Evolutionary conservation across 2,113 vertebrate species (phyloP), one percentile per base, ranked within the genome.

Genomic region (Potamarius usumacintae): DNA sequence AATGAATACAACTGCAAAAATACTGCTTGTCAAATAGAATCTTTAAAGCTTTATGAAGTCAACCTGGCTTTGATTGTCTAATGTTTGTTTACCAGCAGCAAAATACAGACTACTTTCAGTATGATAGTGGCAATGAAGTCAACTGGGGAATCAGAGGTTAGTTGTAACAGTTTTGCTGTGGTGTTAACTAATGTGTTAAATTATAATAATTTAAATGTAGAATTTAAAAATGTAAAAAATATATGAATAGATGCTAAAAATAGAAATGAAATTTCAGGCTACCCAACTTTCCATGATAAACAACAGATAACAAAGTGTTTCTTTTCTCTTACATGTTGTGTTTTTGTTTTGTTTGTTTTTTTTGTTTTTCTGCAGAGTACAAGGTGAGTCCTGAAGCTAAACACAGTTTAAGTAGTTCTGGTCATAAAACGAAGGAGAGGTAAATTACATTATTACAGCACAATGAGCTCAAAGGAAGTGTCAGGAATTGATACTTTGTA

Each of bases 91-190:
- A 89, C 48, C 88, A 96, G 95, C 94, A 95, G 88, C 94, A 96
- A 88, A 95, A 97, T 72, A 96, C 98, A 0, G 98, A 99, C 82
- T 98, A 97, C 77, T 99, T 98, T 94, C 97, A 98, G 93, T 99
- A 98, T 0, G 97, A 99, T 95, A 97, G 96, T 90, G 95, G 96
- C 55, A 97, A 96, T 0, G 97, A 97, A 14, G 96, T 98, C 91
- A 97, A 98, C 94, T 99, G 98, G 98, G 98, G 97, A 72, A 97
- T 96, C 96, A 95, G 96, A 97, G 98, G 98, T 98, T 48, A 91
- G 93, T 79, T 34, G 1, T 90, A 84, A 1, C 22, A 79, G 82
- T 87, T 80, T 27, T 27, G 5, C 87, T 11, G 12, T 11, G 9
- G n/a, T 1, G n/a, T 83, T 55, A 48, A 55, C n/a, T 52, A 9